Percentiles rank a stretch among this genome's conserved stretches.
phyloP scores from a whole-genome alignment of 2,797 vertebrate species.

The Chiroxiphia lanceolata region DNA sequence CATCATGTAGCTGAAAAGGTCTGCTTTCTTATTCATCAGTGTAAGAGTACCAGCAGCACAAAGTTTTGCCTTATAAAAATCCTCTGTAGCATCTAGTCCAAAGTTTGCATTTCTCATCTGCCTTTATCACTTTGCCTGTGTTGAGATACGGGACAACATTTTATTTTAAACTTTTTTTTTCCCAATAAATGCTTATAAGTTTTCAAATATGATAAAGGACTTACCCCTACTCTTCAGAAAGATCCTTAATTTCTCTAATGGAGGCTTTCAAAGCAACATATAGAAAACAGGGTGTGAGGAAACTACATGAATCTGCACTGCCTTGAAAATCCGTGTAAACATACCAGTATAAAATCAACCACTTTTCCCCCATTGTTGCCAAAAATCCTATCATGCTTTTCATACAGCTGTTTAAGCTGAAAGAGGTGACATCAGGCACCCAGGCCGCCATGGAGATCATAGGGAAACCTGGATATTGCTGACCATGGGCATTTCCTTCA shows the following conservation, averaged over 20 bases:
- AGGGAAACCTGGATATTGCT: neutral
- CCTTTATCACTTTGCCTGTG: neutral
- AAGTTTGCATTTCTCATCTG: neutral
- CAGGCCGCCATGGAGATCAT: neutral
- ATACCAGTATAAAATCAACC: neutral
- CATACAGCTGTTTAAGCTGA: neutral
- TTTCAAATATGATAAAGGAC: neutral
- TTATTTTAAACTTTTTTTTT: neutral
- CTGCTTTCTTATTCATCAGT: neutral
- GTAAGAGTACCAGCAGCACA: neutral
- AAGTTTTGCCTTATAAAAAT: neutral
- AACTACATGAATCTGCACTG: neutral
- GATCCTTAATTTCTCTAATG: neutral
- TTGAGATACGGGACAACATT: neutral
- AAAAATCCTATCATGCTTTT: neutral
- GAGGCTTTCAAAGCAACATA: neutral
- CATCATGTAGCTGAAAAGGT: neutral
- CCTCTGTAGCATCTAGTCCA: neutral
- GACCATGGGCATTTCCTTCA: neutral
- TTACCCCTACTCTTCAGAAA: neutral
- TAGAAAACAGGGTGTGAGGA: neutral
- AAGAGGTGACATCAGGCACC: neutral
- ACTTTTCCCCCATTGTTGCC: neutral
- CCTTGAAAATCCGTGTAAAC: neutral
- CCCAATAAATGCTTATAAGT: neutral